phyloP scores from a whole-genome alignment of 2,113 vertebrate species.

The Silurus asotus region DNA sequence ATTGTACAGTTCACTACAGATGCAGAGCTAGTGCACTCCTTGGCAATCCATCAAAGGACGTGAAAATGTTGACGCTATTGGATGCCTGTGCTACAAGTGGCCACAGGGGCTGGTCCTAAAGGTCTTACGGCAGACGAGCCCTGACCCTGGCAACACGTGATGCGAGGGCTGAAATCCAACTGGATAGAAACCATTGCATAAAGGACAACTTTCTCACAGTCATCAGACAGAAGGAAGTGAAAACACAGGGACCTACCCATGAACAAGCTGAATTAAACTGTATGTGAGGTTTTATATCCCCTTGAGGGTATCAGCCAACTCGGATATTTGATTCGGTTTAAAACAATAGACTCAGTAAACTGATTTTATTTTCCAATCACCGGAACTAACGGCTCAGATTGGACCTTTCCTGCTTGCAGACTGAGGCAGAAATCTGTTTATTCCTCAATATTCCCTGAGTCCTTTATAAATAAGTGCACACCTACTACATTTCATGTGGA shows the following conservation, averaged over 20 bases:
- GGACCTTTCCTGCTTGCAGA: too few species aligned
- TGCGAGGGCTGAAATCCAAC: too few species aligned
- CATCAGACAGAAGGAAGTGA: background rate
- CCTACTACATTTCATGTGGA: background rate
- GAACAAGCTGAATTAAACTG: background rate
- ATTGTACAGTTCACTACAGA: too few species aligned
- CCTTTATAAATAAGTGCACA: background rate
- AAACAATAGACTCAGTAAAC: background rate
- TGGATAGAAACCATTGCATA: too few species aligned
- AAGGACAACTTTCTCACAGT: background rate
- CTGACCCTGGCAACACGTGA: too few species aligned
- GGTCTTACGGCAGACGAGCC: too few species aligned
- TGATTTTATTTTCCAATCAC: background rate
- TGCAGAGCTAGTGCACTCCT: too few species aligned
- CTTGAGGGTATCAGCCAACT: background rate
- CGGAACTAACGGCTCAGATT: background rate
- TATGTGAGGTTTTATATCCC: background rate
- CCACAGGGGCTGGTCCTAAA: too few species aligned
- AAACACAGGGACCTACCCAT: background rate
- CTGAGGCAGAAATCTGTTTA: background rate
- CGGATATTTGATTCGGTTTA: constrained; percentile 15
- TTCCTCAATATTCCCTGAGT: background rate
- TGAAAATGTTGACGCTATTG: too few species aligned
- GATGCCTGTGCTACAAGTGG: too few species aligned
- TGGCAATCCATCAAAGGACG: too few species aligned